Evolutionary conservation across 2,888 invertebrate genomes (phyloP).

Genomic region (Buathra laborator): DNA sequence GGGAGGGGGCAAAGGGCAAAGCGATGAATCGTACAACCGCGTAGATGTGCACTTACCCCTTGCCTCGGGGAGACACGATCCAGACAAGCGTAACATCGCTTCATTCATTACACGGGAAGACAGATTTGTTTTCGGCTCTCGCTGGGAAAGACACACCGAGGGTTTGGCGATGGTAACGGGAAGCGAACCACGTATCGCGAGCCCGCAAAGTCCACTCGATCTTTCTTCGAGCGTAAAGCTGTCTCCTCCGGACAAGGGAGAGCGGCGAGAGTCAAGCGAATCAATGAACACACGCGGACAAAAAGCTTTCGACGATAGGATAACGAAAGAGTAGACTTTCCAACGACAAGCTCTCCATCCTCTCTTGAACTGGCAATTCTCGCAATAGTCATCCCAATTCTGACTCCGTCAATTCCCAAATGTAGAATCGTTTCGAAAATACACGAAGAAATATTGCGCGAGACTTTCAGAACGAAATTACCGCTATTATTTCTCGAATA

Average conservation of each 20-base stretch:
- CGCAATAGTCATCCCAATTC: not conserved
- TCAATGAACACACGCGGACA: slow-evolving; percentile 77
- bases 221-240: slow-evolving; percentile 76
- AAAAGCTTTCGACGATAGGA: slow-evolving; percentile 44
- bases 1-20: slow-evolving; percentile 47
- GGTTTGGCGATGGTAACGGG: slow-evolving; percentile 68
- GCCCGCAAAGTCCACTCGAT: slow-evolving; percentile 69
- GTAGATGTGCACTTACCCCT: slow-evolving; percentile 39
- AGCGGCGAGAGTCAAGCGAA: slow-evolving; percentile 75
- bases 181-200: slow-evolving; percentile 56
- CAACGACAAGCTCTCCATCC: not conserved
- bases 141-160: slow-evolving; percentile 72
- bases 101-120: slow-evolving; percentile 81
- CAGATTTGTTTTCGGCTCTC: slow-evolving; percentile 81
- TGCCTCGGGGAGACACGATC: slow-evolving; percentile 18
- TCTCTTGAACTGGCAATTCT: not conserved
- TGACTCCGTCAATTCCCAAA: not conserved
- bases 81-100: slow-evolving; percentile 73
- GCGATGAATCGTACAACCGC: slow-evolving; percentile 60
- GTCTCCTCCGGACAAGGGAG: slow-evolving; percentile 68
- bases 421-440: not conserved
- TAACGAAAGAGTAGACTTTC: slow-evolving; percentile 17
- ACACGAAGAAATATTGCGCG: not conserved
- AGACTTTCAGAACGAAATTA: not conserved
- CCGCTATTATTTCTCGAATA: slow-evolving; percentile 15